A percentile compares a stretch with the other conserved stretches of the same genome.
phyloP scores from a whole-genome alignment of 2,113 vertebrate species.

The Lathamus discolor region DNA sequence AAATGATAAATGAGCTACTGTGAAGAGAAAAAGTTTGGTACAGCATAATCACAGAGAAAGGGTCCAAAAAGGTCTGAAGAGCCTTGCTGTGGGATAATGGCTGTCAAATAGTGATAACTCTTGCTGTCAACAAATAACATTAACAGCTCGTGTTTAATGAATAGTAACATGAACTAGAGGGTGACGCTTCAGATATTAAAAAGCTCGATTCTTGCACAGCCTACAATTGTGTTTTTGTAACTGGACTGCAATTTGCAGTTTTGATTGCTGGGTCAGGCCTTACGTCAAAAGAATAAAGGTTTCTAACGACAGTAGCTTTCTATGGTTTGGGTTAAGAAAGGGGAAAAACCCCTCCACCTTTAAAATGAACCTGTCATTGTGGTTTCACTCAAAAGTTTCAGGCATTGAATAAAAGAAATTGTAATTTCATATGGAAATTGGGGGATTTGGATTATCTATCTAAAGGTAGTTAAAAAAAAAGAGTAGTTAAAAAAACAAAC shows the following conservation, averaged over 20 bases:
- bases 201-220: not conserved
- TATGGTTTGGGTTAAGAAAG: not conserved
- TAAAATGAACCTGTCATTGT: not conserved
- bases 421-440: not conserved
- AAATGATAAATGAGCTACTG: constrained; percentile 39
- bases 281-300: not conserved
- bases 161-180: not conserved
- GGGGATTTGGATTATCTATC: not conserved
- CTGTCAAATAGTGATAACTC: constrained; percentile 11
- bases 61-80: not conserved
- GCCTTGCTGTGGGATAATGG: constrained; percentile 7
- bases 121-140: constrained; percentile 24
- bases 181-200: not conserved
- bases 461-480: not conserved
- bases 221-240: not conserved
- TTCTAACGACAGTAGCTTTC: not conserved
- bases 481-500: not conserved
- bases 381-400: not conserved
- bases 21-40: not conserved
- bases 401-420: not conserved
- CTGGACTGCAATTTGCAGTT: not conserved
- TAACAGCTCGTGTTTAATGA: constrained; percentile 11
- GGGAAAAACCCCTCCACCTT: not conserved
- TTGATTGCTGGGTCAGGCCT: not conserved
- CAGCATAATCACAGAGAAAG: not conserved